A percentile compares a stretch with the other conserved stretches of the same genome.
Evolutionary conservation across 2,113 vertebrate species (phyloP).

Genomic region (Connochaetes taurinus): DNA sequence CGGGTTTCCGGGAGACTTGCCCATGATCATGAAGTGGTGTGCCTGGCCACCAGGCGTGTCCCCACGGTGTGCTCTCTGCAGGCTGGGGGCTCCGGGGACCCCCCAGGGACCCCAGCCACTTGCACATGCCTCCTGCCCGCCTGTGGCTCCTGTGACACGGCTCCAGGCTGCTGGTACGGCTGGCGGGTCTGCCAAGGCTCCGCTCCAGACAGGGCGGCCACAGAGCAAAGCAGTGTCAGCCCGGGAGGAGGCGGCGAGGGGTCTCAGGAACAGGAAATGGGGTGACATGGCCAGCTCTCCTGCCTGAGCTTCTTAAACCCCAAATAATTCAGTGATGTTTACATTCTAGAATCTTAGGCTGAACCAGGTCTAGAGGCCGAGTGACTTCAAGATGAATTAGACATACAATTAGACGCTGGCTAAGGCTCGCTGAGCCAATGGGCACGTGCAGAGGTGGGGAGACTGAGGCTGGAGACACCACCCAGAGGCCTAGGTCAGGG

Average conservation of each 20-base stretch:
- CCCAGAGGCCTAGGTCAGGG: background rate
- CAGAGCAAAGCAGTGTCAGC: rapidly evolving
- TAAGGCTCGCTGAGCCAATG: background rate
- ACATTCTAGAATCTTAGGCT: constrained; percentile 19
- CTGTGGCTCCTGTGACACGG: rapidly evolving
- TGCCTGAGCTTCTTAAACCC: background rate
- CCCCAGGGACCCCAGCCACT: rapidly evolving
- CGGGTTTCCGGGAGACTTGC: background rate
- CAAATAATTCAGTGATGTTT: background rate
- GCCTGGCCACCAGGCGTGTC: rapidly evolving
- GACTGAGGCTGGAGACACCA: background rate
- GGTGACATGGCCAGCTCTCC: rapidly evolving
- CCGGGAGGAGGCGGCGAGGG: rapidly evolving
- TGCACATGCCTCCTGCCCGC: no score
- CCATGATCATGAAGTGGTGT: rapidly evolving
- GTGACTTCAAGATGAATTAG: background rate
- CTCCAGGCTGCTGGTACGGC: background rate
- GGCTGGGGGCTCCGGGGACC: rapidly evolving
- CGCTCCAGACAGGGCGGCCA: rapidly evolving
- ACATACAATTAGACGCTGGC: background rate
- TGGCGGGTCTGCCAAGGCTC: rapidly evolving
- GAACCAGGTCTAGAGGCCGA: constrained; percentile 9
- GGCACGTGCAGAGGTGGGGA: background rate
- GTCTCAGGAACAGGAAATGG: rapidly evolving
- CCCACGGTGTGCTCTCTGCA: background rate